Percentiles rank a stretch among this genome's conserved stretches.
These are phyloP conservation scores for Anoura caudifer DNA, from an alignment of 2,113 vertebrate species.

Conservation along the genomic window DNA sequence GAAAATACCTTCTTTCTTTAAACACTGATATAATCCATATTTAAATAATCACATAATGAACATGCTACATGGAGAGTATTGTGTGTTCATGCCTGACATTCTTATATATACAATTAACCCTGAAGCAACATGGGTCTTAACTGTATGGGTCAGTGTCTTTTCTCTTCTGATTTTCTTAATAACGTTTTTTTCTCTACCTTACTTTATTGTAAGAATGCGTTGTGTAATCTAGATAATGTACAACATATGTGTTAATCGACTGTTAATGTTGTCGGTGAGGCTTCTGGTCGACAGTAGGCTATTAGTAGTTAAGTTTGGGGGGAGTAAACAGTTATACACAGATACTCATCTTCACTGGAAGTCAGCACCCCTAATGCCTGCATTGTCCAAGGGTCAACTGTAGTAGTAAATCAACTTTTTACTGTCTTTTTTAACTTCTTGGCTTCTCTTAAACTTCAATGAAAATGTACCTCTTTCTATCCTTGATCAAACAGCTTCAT, in stretches of 20 bases:
- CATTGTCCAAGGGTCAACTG: neutral
- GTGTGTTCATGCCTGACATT: slow-evolving; percentile 6
- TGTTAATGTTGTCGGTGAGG: neutral
- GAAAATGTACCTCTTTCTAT: neutral
- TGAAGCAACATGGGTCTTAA: neutral
- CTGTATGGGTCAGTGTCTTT: neutral
- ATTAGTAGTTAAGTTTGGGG: neutral
- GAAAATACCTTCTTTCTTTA: neutral
- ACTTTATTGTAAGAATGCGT: neutral
- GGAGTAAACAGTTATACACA: neutral
- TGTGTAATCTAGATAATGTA: neutral
- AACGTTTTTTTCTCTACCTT: neutral
- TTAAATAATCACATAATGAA: neutral
- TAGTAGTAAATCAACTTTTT: neutral
- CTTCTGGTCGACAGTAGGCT: neutral
- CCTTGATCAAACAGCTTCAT: slow-evolving; percentile 67
- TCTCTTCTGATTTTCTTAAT: neutral
- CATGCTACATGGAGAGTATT: neutral
- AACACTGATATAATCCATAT: neutral
- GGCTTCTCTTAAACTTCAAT: neutral
- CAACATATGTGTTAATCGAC: neutral
- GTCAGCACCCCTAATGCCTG: too few relatives aligned
- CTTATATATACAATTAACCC: neutral
- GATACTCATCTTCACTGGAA: neutral
- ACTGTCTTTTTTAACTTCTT: neutral